Evolutionary conservation across 2,888 invertebrate genomes (phyloP), one percentile per base, ranked within the genome.

Genomic region (Drosophila anceps): DNA sequence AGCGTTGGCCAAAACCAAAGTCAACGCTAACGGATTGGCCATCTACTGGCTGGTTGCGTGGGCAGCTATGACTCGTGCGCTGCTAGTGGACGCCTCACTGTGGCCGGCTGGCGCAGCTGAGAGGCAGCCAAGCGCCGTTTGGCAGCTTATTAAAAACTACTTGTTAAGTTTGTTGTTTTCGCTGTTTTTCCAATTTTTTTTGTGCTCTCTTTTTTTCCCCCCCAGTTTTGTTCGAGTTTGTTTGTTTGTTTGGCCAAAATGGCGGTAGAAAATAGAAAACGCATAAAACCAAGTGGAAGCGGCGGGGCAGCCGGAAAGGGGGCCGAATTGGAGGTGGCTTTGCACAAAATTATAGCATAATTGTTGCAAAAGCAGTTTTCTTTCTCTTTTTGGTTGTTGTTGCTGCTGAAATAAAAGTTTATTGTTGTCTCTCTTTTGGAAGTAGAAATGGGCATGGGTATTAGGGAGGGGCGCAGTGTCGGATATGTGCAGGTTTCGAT

Each of bases 111-210:
- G 46, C 50, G 27, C 50, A 35, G 55, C 41, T 61, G 54, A 57
- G 50, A 37, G 37, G 37, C 46, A 63, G 35, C 15, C 31, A 10
- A 55, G 64, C 24, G 50, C 60, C 72, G 78, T 76, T 80, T 72
- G 64, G 73, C 54, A 79, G 80, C 80, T 81, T 82, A 81, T 81
- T 81, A 81, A 81, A 82, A 81, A 82, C 69, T 76, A 81, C 82
- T 81, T 81, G 80, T 79, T 76, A 81, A 79, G 82, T 81, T 82
- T 79, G 70, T 81, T 79, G 82, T 70, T 81, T 81, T 69, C 62
- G 48, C 60, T 72, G 61, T 69, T 69, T 72, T 65, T 53, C 37
- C n/a, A 6, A 27, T 63, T 64, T 70, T 53, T 53, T 24, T 24
- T 1, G 61, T 48, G 12, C 51, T 53, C 53, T 37, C 10, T 24